A percentile compares a stretch with the other conserved stretches of the same genome.
Evolutionary conservation across 2,888 invertebrate genomes (phyloP).

Genomic region (Branchinecta sandiegonensis): DNA sequence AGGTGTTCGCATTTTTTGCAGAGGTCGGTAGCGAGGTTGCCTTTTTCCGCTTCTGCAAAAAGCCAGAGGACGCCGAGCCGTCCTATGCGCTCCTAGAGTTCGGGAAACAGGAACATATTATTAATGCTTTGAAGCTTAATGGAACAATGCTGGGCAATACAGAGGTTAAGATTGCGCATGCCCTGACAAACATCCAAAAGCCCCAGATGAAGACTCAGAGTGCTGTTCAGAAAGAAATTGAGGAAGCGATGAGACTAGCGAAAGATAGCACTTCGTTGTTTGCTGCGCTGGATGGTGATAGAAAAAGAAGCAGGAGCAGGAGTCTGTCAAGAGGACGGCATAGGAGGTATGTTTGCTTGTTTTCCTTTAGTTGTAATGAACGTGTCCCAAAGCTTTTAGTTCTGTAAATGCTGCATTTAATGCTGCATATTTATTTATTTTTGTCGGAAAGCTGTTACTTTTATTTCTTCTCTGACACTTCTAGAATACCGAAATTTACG

Average conservation of each 20-base stretch:
- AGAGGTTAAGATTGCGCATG: slow-evolving; percentile 27
- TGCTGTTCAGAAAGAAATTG: slow-evolving; percentile 85
- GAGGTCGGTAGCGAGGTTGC: slow-evolving; percentile 76
- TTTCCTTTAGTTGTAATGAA: neutral
- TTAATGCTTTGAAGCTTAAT: slow-evolving; percentile 71
- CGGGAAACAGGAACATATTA: slow-evolving; percentile 73
- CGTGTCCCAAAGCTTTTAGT: no score
- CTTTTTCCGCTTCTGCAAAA: slow-evolving; percentile 69
- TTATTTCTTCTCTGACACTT: no score
- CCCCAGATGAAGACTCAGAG: slow-evolving; percentile 91
- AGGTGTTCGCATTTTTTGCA: slow-evolving; percentile 74
- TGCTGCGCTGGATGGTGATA: slow-evolving; percentile 8
- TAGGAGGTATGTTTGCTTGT: neutral
- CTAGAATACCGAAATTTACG: no score
- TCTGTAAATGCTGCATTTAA: no score
- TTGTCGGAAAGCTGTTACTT: no score
- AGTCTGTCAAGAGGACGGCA: slow-evolving; percentile 4
- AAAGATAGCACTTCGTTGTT: slow-evolving; percentile 45
- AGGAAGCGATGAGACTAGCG: slow-evolving; percentile 91
- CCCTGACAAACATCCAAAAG: slow-evolving; percentile 29
- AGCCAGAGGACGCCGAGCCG: slow-evolving; percentile 57
- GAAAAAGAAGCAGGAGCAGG: neutral
- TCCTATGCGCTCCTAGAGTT: slow-evolving; percentile 83
- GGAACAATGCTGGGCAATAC: slow-evolving; percentile 60
- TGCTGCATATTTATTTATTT: no score